Conservation (phyloP, 1,140 invertebrate genomes). For the Ladona fulva region DNA sequence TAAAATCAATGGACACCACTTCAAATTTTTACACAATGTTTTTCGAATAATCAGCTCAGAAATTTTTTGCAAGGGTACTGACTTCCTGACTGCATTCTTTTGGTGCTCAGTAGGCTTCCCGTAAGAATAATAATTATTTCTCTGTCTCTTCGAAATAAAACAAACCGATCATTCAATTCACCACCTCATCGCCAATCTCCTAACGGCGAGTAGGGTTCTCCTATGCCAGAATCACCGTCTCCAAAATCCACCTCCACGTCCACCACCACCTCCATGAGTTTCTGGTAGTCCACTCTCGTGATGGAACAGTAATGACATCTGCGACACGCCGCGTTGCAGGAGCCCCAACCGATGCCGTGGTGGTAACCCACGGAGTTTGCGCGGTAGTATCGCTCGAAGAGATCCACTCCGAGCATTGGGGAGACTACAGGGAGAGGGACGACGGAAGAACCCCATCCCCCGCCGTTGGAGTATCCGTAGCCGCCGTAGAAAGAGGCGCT, state of each 20-base stretch:
- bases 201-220: background rate
- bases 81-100: too few species aligned
- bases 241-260: conserved; percentile 23
- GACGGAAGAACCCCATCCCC: background rate
- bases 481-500: background rate
- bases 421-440: background rate
- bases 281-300: conserved; percentile 61
- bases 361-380: conserved; percentile 55
- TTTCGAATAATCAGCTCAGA: too few species aligned
- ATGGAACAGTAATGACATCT: conserved; percentile 75
- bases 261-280: conserved; percentile 64
- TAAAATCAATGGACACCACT: too few species aligned
- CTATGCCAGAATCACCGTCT: background rate
- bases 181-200: too few species aligned
- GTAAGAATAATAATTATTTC: too few species aligned
- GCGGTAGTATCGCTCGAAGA: conserved; percentile 46
- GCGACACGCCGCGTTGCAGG: conserved; percentile 58
- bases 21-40: too few species aligned
- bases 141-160: too few species aligned
- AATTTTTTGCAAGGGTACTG: too few species aligned
- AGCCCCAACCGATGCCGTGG: conserved; percentile 32
- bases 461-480: background rate
- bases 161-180: too few species aligned
- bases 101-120: too few species aligned
- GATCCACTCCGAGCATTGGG: background rate